Base-by-base conservation (phyloP, 2,797 vertebrate species). In the Brotogeris chrysoptera region DNA sequence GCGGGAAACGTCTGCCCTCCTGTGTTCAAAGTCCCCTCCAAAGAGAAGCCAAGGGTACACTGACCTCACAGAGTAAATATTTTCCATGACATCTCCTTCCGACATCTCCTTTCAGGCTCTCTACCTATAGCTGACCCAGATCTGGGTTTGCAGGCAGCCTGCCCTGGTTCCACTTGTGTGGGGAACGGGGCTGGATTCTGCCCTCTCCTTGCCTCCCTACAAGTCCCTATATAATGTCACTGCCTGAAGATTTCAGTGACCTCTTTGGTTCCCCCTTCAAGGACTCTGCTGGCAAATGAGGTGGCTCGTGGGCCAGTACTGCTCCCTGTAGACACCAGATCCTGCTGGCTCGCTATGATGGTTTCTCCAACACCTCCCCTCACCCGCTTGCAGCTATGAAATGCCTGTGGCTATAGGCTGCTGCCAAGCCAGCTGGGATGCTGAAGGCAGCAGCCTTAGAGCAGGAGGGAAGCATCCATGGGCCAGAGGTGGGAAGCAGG, bases 11-110 rank as follows among this genome's bases (percentile, higher is more conserved):
- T 79, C 64, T 72, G 70, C 64, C 93, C 90, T 96, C 80, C 91
- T 88, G 92, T 64, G 96, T 91, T 94, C 94, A 95, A 95, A 96
- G 92, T 96, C 86, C 94, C 92, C 52, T 91, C 72, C 80, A 49
- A 84, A 89, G 80, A 89, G 44, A 80, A 94, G 63, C 69, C 28
- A 16, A 90, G 81, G 65, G 82, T 85, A 92, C 70, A 34, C 65
- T 96, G 95, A 97, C 88, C 86, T 95, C 96, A 96, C 0, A 2
- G 79, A 72, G 76, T 57, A 97, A 96, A 72, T 95, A 93, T 97
- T 96, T 96, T 96, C 93, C 88, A 74, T 93, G 86, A 87, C 81
- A 80, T 68, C 86, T 86, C 71, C 78, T 84, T 21, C 71, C 6
- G 12, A 65, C 47, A 20, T 76, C 50, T 78, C 80, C 32, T 73